phyloP scores from a whole-genome alignment of 2,113 vertebrate species.

The Tringa solitaria region DNA sequence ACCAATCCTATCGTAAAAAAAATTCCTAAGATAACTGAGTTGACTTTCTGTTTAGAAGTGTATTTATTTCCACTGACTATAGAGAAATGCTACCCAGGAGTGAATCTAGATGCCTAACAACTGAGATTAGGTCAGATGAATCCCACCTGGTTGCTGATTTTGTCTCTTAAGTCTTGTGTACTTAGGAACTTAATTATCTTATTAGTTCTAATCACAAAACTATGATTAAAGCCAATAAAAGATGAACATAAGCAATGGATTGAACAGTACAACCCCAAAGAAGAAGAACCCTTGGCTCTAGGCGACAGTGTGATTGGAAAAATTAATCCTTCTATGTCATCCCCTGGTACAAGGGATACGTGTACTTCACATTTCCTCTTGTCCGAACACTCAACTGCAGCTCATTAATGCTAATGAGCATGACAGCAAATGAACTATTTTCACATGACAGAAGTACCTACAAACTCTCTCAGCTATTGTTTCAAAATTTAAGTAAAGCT shows the following conservation, averaged over 20 bases:
- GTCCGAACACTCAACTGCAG: not conserved
- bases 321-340: not conserved
- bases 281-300: not conserved
- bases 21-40: not conserved
- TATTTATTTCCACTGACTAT: not conserved
- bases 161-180: not conserved
- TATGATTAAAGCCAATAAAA: conserved; percentile 30
- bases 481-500: not conserved
- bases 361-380: not conserved
- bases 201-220: conserved; percentile 17
- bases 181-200: conserved; percentile 11
- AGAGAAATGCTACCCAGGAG: not conserved
- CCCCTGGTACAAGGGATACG: not conserved
- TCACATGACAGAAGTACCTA: not conserved
- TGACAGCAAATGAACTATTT: not conserved
- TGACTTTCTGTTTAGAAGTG: not conserved
- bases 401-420: not conserved
- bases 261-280: not conserved
- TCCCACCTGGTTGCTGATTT: conserved; percentile 7
- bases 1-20: not conserved
- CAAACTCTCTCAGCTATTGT: not conserved
- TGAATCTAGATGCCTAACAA: not conserved
- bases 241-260: not conserved
- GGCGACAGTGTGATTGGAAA: not conserved
- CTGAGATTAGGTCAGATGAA: conserved; percentile 15